Evolutionary conservation across 2,888 invertebrate genomes (phyloP).

Genomic region (Trichacis sp.): DNA sequence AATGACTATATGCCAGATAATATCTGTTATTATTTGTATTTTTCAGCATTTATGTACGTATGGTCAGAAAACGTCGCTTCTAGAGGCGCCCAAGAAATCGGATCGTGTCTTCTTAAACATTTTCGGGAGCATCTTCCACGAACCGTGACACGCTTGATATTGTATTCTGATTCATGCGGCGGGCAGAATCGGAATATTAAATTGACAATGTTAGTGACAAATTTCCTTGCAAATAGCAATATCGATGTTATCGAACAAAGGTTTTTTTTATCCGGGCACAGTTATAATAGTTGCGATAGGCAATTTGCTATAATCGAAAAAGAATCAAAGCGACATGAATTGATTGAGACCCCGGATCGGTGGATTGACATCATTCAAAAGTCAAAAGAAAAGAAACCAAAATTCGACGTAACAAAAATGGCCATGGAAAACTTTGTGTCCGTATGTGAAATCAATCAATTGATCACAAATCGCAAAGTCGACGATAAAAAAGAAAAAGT

Average conservation of each 20-base stretch:
- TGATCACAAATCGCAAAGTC: background rate
- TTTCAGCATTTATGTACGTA: constrained; percentile 33
- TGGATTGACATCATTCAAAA: background rate
- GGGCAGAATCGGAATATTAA: too few relatives aligned
- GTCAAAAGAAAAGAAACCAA: background rate
- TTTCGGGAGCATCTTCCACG: constrained; percentile 12
- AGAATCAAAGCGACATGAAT: background rate
- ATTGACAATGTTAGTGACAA: background rate
- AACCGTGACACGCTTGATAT: constrained; percentile 22
- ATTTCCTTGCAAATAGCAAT: too few relatives aligned
- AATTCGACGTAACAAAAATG: background rate
- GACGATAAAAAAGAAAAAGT: background rate
- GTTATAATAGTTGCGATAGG: too few relatives aligned
- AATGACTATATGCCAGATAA: too few relatives aligned
- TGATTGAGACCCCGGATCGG: background rate
- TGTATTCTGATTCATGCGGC: constrained; percentile 49
- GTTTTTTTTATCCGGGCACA: too few relatives aligned
- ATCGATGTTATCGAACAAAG: too few relatives aligned
- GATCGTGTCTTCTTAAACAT: constrained; percentile 23
- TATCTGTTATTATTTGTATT: too few relatives aligned
- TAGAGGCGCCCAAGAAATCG: too few relatives aligned
- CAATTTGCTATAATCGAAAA: background rate
- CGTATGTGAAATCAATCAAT: background rate
- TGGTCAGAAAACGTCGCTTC: constrained; percentile 26
- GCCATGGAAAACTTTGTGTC: background rate